These are phyloP conservation scores for Osmerus mordax DNA, from an alignment of 2,113 vertebrate species.

Conservation along the genomic window DNA sequence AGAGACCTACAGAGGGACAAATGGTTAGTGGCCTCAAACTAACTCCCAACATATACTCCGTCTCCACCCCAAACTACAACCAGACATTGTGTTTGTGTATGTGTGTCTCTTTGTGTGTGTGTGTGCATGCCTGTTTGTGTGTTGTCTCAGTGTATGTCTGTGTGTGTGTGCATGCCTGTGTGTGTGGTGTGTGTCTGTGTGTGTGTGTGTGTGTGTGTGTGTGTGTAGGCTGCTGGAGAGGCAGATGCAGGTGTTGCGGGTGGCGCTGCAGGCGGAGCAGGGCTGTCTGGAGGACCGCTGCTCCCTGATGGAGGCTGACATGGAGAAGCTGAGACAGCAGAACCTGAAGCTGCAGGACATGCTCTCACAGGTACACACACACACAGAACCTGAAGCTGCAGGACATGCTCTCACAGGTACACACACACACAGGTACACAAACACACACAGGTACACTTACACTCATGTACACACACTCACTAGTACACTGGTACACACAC, in stretches of 20 bases:
- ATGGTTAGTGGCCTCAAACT: constrained; percentile 46
- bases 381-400: neutral
- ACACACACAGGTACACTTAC: constrained; percentile 43
- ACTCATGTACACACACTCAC: neutral
- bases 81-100: neutral
- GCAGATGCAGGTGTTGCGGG: constrained; percentile 69
- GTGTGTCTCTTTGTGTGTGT: neutral
- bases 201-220: neutral
- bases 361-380: constrained; percentile 60
- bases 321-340: constrained; percentile 67
- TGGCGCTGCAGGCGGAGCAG: constrained; percentile 71
- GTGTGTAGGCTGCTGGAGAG: constrained; percentile 74
- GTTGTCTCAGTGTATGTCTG: too few species aligned
- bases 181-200: too few species aligned
- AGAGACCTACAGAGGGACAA: constrained; percentile 68
- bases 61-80: neutral
- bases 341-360: constrained; percentile 67
- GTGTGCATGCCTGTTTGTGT: neutral
- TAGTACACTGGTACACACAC: neutral
- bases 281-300: constrained; percentile 72
- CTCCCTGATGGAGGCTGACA: constrained; percentile 71
- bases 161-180: too few species aligned
- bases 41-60: neutral
- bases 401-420: neutral
- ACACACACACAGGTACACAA: neutral